Evolutionary conservation across 2,797 vertebrate species (phyloP).

Genomic region (Hapalemur alaotrensis): DNA sequence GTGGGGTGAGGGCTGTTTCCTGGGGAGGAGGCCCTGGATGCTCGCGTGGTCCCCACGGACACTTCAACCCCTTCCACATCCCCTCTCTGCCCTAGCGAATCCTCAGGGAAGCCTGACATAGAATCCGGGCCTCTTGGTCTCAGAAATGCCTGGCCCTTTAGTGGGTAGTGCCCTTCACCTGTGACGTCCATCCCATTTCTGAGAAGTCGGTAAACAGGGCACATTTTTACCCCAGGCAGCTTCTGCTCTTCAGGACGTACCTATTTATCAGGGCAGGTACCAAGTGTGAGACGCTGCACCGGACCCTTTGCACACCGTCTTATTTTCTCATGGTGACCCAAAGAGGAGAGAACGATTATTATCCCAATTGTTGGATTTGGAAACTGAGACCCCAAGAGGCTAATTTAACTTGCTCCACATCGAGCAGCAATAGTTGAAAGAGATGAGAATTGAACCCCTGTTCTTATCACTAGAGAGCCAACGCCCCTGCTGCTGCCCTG

Average conservation of each 20-base stretch:
- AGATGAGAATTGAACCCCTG: background rate
- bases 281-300: background rate
- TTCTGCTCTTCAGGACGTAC: background rate
- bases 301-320: background rate
- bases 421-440: background rate
- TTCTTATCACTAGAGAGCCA: background rate
- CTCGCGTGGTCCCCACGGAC: background rate
- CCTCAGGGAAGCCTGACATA: background rate
- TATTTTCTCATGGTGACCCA: background rate
- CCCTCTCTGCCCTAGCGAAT: background rate
- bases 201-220: background rate
- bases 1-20: background rate
- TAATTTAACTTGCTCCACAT: background rate
- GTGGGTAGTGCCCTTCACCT: fast-evolving
- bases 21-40: background rate
- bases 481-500: fast-evolving
- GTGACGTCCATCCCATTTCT: background rate
- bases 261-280: background rate
- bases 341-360: background rate
- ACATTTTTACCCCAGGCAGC: background rate
- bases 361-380: background rate
- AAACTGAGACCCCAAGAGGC: background rate
- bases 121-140: background rate
- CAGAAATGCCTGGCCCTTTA: background rate
- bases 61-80: background rate